Conservation (phyloP, 2,888 invertebrate species). For the Catocala nupta region DNA sequence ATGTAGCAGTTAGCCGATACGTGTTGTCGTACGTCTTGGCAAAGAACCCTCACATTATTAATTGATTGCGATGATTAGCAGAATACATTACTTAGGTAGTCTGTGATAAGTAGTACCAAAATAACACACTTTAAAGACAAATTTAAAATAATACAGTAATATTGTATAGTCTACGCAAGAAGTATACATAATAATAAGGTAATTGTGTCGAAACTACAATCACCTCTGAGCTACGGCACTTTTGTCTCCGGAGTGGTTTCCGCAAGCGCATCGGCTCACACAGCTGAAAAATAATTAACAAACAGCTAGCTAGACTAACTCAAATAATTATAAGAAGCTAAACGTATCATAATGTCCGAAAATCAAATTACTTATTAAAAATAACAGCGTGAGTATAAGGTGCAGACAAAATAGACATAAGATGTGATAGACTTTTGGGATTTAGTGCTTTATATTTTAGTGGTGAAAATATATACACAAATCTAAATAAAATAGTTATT, state of each 20-base stretch:
- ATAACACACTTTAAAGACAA: not conserved
- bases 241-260: conserved; percentile 82
- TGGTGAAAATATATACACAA: not conserved
- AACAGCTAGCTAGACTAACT: conserved; percentile 55
- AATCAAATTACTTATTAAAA: conserved; percentile 34
- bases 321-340: conserved; percentile 59
- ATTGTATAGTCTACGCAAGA: conserved; percentile 9
- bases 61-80: too few relatives aligned
- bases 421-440: not conserved
- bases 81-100: too few relatives aligned
- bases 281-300: conserved; percentile 76
- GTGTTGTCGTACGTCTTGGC: too few relatives aligned
- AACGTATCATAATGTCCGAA: conserved; percentile 47
- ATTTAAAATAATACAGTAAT: conserved; percentile 4
- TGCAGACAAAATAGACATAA: conserved; percentile 13
- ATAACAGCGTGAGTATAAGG: conserved; percentile 33
- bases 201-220: conserved; percentile 56
- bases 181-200: conserved; percentile 17
- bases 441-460: conserved; percentile 33
- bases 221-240: conserved; percentile 85
- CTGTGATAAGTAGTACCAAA: not conserved
- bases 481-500: not conserved
- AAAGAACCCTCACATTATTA: too few relatives aligned
- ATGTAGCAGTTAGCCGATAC: too few relatives aligned
- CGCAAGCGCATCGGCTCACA: conserved; percentile 74